Conservation (phyloP, 2,113 vertebrate genomes). For the Copsychus sechellarum region DNA sequence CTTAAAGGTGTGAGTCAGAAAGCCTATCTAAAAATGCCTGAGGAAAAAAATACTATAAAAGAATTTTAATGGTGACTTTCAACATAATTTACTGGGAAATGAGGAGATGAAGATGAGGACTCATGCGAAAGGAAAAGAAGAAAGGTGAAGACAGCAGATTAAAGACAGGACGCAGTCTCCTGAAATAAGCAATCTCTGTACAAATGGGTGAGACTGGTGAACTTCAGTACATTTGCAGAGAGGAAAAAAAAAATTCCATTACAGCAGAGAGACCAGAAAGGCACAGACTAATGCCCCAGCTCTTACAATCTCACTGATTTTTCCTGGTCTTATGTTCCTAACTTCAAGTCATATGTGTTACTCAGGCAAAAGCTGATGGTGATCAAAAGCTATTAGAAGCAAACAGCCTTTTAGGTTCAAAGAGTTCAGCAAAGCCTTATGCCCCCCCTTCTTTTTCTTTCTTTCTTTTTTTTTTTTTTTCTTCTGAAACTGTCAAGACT, state of each 20-base stretch:
- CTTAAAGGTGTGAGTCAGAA: slow-evolving; percentile 17
- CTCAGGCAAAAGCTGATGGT: not conserved
- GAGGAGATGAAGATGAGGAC: not conserved
- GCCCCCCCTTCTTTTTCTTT: not conserved
- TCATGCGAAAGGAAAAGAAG: not conserved
- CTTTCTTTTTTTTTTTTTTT: not conserved
- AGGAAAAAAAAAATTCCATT: not conserved
- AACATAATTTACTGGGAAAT: not conserved
- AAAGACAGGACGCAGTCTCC: not conserved
- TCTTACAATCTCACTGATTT: not conserved
- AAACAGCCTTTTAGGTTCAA: not conserved
- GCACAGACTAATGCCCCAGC: not conserved
- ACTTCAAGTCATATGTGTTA: not conserved
- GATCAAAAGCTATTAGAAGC: slow-evolving; percentile 10
- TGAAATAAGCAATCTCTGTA: slow-evolving; percentile 3
- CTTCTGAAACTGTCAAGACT: not conserved
- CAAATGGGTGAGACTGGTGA: not conserved
- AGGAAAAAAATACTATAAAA: not conserved
- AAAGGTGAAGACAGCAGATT: not conserved
- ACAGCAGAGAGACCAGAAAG: not conserved
- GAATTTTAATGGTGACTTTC: not conserved
- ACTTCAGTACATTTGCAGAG: not conserved
- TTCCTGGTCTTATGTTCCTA: not conserved
- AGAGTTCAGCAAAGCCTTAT: not conserved
- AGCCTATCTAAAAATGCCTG: slow-evolving; percentile 44